Base-by-base conservation (phyloP, 2,888 invertebrate genomes). In the Chouioia cunea region DNA sequence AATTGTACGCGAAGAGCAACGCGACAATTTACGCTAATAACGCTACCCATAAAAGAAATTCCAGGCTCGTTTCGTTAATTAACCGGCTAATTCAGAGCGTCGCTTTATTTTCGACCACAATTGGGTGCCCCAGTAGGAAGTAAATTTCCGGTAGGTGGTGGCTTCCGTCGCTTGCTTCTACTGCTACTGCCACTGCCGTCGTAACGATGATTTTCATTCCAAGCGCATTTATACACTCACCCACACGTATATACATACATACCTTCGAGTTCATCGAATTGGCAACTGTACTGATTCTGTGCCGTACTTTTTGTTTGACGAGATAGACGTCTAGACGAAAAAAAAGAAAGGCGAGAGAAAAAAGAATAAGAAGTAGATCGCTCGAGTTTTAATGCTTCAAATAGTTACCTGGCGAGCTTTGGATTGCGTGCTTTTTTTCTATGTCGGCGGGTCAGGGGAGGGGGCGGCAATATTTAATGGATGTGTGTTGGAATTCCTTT, bases 91-190 rank as follows among this genome's bases (percentile, higher is more conserved):
- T 66, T 65, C 47, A 44, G 16, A 46, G 62, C 46, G 52, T 57
- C 68, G 50, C 44, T 52, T 48, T 53, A 18, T 59, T 50, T 62
- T 66, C 62, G 65, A 62, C 67, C 54, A 53, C 63, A 64, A 56
- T 56, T 56, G 18, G n/a, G 16, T 16, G 50, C 16, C 43, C 60
- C 58, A n/a, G 50, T 64, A 64, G 73, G 73, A 73, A 73, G 67
- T 73, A 56, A 59, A 60, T 70, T 67, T 73, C 73, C 73, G 70
- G 73, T 67, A 65, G 73, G 65, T 59, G 48, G 64, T 59, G 73
- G 44, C 63, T 58, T 65, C 63, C 69, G 65, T 54, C 57, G 36
- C 14, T n/a, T n/a, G 44, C 63, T 58, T 65, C 63, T 65, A 63
- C 50, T 54, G 36, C 14, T 36, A 6, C 18, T 15, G 16, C 46